Evolutionary conservation across 64 coral and sea anemone genomes (phyloP).

Genomic region (Montipora sp.): DNA sequence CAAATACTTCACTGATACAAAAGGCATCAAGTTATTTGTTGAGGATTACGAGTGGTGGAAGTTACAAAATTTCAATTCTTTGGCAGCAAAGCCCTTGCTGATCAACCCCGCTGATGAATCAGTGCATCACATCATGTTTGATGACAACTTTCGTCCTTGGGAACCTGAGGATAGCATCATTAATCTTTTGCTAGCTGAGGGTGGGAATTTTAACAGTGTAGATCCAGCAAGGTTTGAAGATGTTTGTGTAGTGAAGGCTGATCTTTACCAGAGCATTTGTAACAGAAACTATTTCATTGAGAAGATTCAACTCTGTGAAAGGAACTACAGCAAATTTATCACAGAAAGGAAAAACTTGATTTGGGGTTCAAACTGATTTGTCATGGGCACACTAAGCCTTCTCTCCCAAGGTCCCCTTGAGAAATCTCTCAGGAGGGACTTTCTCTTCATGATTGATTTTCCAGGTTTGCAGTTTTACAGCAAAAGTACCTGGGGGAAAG

Average conservation of each 20-base stretch:
- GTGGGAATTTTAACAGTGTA: slow-evolving; percentile 34
- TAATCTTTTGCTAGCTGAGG: slow-evolving; percentile 41
- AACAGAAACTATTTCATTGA: slow-evolving; percentile 87
- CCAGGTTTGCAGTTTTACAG: too few relatives aligned
- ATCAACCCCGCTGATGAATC: slow-evolving; percentile 60
- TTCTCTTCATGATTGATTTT: too few relatives aligned
- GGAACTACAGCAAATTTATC: slow-evolving; percentile 58
- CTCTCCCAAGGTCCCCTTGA: too few relatives aligned
- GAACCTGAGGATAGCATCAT: slow-evolving; percentile 83
- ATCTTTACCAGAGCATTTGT: slow-evolving; percentile 83
- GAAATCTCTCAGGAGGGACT: too few relatives aligned
- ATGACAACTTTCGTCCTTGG: slow-evolving; percentile 89
- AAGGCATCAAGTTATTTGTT: slow-evolving; percentile 73
- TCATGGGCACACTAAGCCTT: too few relatives aligned
- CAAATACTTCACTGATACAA: slow-evolving; percentile 49
- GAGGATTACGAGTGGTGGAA: slow-evolving; percentile 87
- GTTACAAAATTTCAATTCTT: slow-evolving; percentile 22
- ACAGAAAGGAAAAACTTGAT: neutral
- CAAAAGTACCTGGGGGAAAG: too few relatives aligned
- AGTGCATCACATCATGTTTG: slow-evolving; percentile 93
- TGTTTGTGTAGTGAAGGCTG: slow-evolving; percentile 76
- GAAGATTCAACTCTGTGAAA: slow-evolving; percentile 71
- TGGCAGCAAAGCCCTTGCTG: slow-evolving; percentile 75
- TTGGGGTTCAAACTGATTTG: neutral
- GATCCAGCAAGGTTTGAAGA: slow-evolving; percentile 66